Percentiles rank a stretch among this genome's conserved stretches.
Conservation (phyloP, 2,113 vertebrate species). For the Dromiciops gliroides region DNA sequence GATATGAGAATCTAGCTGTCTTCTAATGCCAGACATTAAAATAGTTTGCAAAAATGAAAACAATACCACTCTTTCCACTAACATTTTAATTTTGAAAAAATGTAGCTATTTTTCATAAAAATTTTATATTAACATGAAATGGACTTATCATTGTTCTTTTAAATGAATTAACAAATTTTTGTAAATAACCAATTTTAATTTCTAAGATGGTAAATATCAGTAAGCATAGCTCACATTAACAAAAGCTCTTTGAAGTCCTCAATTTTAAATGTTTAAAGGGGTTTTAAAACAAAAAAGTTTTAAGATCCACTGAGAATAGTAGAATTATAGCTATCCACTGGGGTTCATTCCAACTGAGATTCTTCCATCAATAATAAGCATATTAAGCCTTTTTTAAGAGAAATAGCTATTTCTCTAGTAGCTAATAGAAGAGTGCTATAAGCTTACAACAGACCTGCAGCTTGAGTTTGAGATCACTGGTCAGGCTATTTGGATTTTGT, state of each 20-base stretch:
- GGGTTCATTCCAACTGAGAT: not conserved
- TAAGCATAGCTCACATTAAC: constrained; percentile 10
- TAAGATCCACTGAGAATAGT: not conserved
- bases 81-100: constrained; percentile 43
- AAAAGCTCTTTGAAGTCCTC: constrained; percentile 18
- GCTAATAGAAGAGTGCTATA: not conserved
- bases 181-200: constrained; percentile 27
- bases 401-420: not conserved
- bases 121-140: constrained; percentile 21
- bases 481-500: not conserved
- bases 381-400: not conserved
- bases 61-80: not conserved
- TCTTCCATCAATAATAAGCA: not conserved
- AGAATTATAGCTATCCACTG: not conserved
- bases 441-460: not conserved
- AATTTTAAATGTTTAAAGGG: constrained; percentile 18
- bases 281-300: not conserved
- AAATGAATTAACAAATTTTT: constrained; percentile 40
- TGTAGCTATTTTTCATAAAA: constrained; percentile 49
- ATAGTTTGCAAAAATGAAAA: constrained; percentile 36
- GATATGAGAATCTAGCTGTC: constrained; percentile 26
- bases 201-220: constrained; percentile 24
- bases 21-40: constrained; percentile 34
- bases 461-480: not conserved
- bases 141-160: constrained; percentile 37